phyloP scores from a whole-genome alignment of 2,888 invertebrate species.

The Andrena praecox region DNA sequence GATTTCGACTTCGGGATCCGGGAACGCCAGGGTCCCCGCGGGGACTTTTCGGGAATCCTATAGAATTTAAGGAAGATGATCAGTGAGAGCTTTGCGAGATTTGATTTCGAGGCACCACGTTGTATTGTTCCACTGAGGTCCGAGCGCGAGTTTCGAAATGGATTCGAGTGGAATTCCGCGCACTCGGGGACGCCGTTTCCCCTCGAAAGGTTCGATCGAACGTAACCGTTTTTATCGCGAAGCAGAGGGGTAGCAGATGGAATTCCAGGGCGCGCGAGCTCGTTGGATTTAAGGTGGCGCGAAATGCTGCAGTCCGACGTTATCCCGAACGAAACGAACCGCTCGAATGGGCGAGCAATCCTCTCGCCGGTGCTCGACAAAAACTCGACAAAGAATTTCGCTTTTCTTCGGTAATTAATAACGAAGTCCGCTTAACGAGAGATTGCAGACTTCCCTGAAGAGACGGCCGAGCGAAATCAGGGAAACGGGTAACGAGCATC shows the following conservation, averaged over 20 bases:
- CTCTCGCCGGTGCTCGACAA: not conserved
- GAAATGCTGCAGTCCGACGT: constrained; percentile 3
- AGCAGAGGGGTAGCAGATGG: constrained; percentile 21
- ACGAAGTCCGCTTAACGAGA: constrained; percentile 59
- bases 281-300: constrained; percentile 8
- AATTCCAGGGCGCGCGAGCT: constrained; percentile 2
- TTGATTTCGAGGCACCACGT: too few relatives aligned
- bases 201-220: constrained; percentile 15
- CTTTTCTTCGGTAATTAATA: constrained; percentile 54
- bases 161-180: constrained; percentile 62
- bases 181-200: constrained; percentile 16
- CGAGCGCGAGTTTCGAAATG: constrained; percentile 41
- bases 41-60: too few relatives aligned
- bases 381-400: constrained; percentile 42
- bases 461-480: constrained; percentile 44
- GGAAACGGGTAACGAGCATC: constrained; percentile 60
- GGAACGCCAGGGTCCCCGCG: too few relatives aligned
- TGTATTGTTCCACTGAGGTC: too few relatives aligned
- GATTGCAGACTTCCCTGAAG: constrained; percentile 45
- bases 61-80: too few relatives aligned
- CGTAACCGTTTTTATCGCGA: constrained; percentile 32
- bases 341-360: not conserved
- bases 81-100: too few relatives aligned
- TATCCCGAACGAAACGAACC: constrained; percentile 16
- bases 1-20: not conserved